Evolutionary conservation across 2,888 invertebrate genomes (phyloP).

Genomic region (Andrena camellia): DNA sequence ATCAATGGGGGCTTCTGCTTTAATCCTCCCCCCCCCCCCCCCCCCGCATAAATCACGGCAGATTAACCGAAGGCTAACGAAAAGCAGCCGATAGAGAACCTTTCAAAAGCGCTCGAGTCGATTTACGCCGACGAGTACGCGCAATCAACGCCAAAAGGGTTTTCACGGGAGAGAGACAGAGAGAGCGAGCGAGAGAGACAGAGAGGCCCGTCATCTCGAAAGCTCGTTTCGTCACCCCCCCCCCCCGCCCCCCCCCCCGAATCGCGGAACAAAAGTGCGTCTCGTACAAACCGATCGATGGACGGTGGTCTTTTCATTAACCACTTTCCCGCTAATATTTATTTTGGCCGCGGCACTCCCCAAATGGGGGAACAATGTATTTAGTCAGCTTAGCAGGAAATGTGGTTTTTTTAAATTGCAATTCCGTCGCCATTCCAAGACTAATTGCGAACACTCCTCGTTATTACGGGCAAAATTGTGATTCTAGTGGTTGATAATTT

Average conservation of each 20-base stretch:
- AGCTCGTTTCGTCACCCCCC: constrained; percentile 38
- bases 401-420: constrained; percentile 4
- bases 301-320: constrained; percentile 52
- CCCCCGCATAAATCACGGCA: constrained; percentile 30
- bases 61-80: constrained; percentile 33
- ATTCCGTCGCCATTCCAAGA: not conserved
- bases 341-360: not conserved
- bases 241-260: not conserved
- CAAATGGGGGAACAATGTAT: not conserved
- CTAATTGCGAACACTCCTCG: not conserved
- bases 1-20: constrained; percentile 30
- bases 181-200: not conserved
- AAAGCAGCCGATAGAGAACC: constrained; percentile 17
- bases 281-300: constrained; percentile 54
- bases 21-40: constrained; percentile 17
- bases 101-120: constrained; percentile 19
- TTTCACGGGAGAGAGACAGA: not conserved
- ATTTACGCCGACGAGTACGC: constrained; percentile 24
- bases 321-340: constrained; percentile 53
- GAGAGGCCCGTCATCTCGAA: constrained; percentile 53
- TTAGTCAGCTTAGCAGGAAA: not conserved
- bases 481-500: not conserved
- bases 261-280: constrained; percentile 32
- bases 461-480: not conserved
- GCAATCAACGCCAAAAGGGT: constrained; percentile 60